A percentile compares a stretch with the other conserved stretches of the same genome.
Conservation (phyloP, 2,797 vertebrate species). For the Notolepis coatsorum region DNA sequence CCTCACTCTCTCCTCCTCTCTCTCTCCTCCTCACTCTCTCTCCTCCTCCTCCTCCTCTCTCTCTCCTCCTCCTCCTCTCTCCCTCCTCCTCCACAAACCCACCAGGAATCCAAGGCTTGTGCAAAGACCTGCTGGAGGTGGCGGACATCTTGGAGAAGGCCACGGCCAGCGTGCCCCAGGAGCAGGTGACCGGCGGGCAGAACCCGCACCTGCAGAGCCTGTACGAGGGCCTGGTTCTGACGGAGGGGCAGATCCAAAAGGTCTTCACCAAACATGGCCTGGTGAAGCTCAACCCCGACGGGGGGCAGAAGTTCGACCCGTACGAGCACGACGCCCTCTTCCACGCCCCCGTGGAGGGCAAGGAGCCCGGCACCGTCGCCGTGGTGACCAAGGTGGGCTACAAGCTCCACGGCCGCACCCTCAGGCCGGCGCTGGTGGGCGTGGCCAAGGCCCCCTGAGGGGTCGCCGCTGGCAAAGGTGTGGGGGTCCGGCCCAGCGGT, state of each 20-base stretch:
- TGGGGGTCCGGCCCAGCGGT: conserved; percentile 31
- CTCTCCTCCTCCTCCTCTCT: background rate
- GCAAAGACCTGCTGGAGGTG: conserved; percentile 97
- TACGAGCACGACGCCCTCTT: conserved; percentile 97
- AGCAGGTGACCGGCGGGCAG: conserved; percentile 87
- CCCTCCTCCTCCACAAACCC: too few relatives aligned
- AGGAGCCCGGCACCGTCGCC: conserved; percentile 90
- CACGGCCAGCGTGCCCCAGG: conserved; percentile 92
- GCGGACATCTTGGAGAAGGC: conserved; percentile 97
- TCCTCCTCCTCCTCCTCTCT: background rate
- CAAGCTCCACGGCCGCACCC: conserved; percentile 93
- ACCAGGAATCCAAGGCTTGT: conserved; percentile 95
- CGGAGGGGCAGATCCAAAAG: conserved; percentile 93
- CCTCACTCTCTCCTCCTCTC: too few relatives aligned
- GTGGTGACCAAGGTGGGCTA: conserved; percentile 96
- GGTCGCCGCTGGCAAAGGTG: background rate
- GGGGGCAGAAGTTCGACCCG: conserved; percentile 93
- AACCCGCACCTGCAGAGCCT: conserved; percentile 97
- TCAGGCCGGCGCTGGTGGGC: conserved; percentile 94
- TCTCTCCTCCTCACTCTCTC: background rate
- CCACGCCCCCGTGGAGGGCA: conserved; percentile 88
- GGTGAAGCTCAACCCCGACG: conserved; percentile 87
- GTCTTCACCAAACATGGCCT: conserved; percentile 95
- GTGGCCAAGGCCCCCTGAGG: conserved; percentile 86
- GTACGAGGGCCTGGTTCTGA: conserved; percentile 95